Evolutionary conservation across 2,888 invertebrate species (phyloP).

Genomic region (Himalopsyche japonica): DNA sequence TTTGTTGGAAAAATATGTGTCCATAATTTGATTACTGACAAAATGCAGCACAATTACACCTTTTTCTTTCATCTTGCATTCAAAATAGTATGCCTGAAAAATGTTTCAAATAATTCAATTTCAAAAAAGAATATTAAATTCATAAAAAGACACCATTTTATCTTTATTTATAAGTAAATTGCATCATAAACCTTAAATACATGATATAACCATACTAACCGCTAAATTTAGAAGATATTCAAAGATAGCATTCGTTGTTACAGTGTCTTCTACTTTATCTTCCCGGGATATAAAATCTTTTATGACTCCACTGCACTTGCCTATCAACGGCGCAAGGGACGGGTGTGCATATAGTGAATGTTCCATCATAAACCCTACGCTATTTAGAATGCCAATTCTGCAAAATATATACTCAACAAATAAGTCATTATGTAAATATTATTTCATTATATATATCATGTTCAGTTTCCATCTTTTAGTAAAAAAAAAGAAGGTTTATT

Average conservation of each 20-base stretch:
- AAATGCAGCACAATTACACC: constrained; percentile 15
- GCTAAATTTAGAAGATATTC: constrained; percentile 34
- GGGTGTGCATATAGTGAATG: neutral
- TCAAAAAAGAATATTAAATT: no score
- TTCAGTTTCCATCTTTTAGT: no score
- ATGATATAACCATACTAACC: constrained; percentile 5
- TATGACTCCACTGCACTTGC: constrained; percentile 10
- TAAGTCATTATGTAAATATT: no score
- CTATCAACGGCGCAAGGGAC: constrained; percentile 7
- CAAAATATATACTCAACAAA: constrained; percentile 4
- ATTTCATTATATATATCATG: no score
- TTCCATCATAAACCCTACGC: constrained; percentile 29
- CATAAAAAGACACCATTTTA: no score
- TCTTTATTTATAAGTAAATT: no score
- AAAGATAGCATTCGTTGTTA: constrained; percentile 13
- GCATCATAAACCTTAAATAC: neutral
- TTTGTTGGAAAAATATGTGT: constrained; percentile 9
- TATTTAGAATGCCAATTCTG: constrained; percentile 21
- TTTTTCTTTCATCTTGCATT: constrained; percentile 24
- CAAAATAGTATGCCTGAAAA: constrained; percentile 31
- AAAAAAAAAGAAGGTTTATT: no score
- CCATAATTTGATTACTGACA: constrained; percentile 27
- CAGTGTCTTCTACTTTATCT: constrained; percentile 10
- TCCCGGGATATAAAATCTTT: constrained; percentile 16
- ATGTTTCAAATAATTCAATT: neutral